Evolutionary conservation across 2,888 invertebrate species (phyloP).

Genomic region (Sesia apiformis): DNA sequence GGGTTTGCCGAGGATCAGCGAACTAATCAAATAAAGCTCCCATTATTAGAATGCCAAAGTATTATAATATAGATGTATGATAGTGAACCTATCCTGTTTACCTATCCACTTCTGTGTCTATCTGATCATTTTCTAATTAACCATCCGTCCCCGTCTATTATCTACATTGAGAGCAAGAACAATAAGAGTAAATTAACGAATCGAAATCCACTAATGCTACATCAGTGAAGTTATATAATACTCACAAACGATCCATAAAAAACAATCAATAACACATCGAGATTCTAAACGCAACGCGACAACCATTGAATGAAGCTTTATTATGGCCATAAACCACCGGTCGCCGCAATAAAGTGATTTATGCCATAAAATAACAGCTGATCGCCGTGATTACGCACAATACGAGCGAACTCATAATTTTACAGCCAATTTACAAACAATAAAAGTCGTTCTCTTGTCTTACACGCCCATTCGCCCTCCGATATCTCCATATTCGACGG

Average conservation of each 20-base stretch:
- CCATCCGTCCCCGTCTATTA: too few species aligned
- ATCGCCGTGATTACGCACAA: constrained; percentile 66
- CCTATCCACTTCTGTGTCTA: too few species aligned
- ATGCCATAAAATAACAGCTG: constrained; percentile 68
- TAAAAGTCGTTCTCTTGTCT: constrained; percentile 72
- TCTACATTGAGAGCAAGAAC: too few species aligned
- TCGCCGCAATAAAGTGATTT: constrained; percentile 62
- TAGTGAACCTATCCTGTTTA: too few species aligned
- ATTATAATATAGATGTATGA: too few species aligned
- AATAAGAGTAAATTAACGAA: too few species aligned
- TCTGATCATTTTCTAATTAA: too few species aligned
- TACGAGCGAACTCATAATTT: constrained; percentile 71
- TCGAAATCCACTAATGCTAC: too few species aligned
- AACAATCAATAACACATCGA: not conserved
- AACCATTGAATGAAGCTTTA: constrained; percentile 46
- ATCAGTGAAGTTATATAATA: too few species aligned
- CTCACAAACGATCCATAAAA: not conserved
- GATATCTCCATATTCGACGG: constrained; percentile 69
- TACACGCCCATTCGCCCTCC: constrained; percentile 66
- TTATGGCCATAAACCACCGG: constrained; percentile 49
- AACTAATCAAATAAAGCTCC: too few species aligned
- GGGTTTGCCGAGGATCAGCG: too few species aligned
- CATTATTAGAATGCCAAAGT: too few species aligned
- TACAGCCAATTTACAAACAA: constrained; percentile 76
- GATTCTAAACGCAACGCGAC: constrained; percentile 16